These are phyloP conservation scores for Gnathonemus longibarbis DNA, from an alignment of 2,113 vertebrate species.

Conservation along the genomic window DNA sequence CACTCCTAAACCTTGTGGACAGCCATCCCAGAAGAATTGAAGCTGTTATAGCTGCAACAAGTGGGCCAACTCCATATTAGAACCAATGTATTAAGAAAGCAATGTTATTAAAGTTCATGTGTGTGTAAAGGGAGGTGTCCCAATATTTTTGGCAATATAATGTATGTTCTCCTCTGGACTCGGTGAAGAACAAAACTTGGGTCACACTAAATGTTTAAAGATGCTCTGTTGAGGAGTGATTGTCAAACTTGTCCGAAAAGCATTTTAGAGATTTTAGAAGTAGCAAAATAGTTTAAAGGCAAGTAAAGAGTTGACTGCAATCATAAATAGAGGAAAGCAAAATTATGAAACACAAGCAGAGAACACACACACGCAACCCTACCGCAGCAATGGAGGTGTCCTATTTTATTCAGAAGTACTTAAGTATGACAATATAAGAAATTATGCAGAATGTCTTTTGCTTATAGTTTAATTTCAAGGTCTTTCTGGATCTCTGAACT, in stretches of 20 bases:
- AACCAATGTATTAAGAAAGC: too few relatives aligned
- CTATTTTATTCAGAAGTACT: not conserved
- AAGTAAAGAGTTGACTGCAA: not conserved
- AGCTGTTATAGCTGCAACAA: too few relatives aligned
- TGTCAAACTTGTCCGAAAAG: not conserved
- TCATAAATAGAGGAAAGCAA: not conserved
- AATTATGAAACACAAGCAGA: not conserved
- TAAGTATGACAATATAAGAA: not conserved
- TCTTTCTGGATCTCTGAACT: not conserved
- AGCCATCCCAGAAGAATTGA: too few relatives aligned
- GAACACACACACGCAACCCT: not conserved
- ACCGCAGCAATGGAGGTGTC: not conserved
- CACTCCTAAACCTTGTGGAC: too few relatives aligned
- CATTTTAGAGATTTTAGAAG: not conserved
- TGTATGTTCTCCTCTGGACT: not conserved
- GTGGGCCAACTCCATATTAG: too few relatives aligned
- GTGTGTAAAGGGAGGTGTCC: too few relatives aligned
- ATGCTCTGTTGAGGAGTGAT: not conserved
- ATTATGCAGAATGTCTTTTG: not conserved
- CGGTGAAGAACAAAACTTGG: too few relatives aligned
- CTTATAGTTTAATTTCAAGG: not conserved
- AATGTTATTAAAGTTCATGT: too few relatives aligned
- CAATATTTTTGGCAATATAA: not conserved
- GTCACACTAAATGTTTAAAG: not conserved
- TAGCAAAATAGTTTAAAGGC: not conserved